These are phyloP conservation scores for Plecotus auritus DNA, from an alignment of 2,113 vertebrate genomes.

Conservation along the genomic window DNA sequence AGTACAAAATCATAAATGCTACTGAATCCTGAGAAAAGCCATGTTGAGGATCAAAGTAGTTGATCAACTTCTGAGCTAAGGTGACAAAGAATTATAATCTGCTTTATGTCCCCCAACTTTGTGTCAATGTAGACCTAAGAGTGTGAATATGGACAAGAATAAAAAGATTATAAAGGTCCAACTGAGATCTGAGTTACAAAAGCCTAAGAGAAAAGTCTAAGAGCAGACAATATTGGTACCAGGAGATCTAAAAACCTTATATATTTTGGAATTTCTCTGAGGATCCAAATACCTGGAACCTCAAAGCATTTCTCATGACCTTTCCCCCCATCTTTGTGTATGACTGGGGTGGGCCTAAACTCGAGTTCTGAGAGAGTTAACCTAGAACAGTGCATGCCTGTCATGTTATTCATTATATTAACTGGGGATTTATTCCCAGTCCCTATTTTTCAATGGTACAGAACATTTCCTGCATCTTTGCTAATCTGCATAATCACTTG, in stretches of 20 bases:
- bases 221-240: not conserved
- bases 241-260: not conserved
- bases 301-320: not conserved
- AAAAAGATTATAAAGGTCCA: not conserved
- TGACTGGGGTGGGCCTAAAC: not conserved
- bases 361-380: conserved; percentile 47
- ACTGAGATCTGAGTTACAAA: not conserved
- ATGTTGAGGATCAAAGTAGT: not conserved
- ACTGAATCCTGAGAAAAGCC: not conserved
- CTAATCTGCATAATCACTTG: conserved; percentile 71
- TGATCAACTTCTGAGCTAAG: not conserved
- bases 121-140: not conserved
- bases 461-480: conserved; percentile 29
- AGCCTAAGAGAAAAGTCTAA: not conserved
- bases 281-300: not conserved
- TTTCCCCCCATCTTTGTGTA: not conserved
- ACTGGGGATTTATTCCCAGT: conserved; percentile 28
- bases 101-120: not conserved
- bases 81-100: not conserved
- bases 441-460: conserved; percentile 19
- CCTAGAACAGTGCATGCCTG: conserved; percentile 12
- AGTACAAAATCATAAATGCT: not conserved
- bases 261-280: conserved; percentile 19
- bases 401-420: conserved; percentile 41
- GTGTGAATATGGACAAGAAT: not conserved